phyloP scores from a whole-genome alignment of 2,113 vertebrate genomes.

The Carassius carassius region DNA sequence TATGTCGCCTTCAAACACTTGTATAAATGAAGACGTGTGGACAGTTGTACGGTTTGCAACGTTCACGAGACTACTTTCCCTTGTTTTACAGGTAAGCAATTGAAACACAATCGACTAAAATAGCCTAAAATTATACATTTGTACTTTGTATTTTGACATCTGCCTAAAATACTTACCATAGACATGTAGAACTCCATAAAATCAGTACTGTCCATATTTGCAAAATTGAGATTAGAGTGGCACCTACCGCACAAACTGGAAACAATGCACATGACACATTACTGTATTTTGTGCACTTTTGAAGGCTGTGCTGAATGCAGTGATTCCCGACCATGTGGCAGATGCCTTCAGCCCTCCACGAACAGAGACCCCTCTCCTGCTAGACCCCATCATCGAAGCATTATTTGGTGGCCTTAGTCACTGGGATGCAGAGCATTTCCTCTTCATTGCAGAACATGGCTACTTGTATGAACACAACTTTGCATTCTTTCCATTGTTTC shows the following conservation, averaged over 20 bases:
- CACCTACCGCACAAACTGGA: background rate
- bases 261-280: background rate
- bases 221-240: background rate
- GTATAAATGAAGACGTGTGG: background rate
- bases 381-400: conserved; percentile 78
- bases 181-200: background rate
- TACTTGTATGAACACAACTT: conserved; percentile 95
- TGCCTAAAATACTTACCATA: background rate
- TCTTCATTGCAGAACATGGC: conserved; percentile 92
- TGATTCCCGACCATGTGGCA: conserved; percentile 88
- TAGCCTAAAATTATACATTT: background rate
- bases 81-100: conserved; percentile 84
- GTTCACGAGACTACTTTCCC: conserved; percentile 79
- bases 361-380: conserved; percentile 58
- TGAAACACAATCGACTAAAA: background rate
- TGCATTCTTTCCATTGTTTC: conserved; percentile 92
- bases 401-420: conserved; percentile 86
- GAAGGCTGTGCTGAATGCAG: conserved; percentile 85
- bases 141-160: background rate
- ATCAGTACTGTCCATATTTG: background rate
- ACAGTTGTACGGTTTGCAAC: conserved; percentile 78
- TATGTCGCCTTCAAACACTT: conserved; percentile 32
- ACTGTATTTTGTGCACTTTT: conserved; percentile 3
- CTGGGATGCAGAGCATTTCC: conserved; percentile 95
- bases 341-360: conserved; percentile 92